These are phyloP conservation scores for Neodiprion pinetum DNA, from an alignment of 1,140 invertebrate species.

Conservation along the genomic window DNA sequence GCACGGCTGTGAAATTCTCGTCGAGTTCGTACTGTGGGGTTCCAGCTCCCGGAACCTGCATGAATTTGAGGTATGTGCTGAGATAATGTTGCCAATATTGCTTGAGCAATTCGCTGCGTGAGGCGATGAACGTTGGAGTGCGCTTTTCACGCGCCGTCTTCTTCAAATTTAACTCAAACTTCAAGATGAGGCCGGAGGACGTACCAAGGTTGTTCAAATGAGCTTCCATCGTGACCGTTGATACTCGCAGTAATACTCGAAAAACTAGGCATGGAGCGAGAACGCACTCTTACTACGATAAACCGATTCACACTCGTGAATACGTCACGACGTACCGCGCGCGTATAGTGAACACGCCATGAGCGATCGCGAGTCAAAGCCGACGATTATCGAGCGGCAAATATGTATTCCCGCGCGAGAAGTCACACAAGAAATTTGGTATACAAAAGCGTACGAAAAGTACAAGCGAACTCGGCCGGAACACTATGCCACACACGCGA, in stretches of 20 bases:
- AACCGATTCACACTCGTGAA: not conserved
- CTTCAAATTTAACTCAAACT: conserved; percentile 11
- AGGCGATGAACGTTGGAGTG: not conserved
- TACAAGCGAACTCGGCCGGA: too few relatives aligned
- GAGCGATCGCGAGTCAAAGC: too few relatives aligned
- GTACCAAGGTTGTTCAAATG: not conserved
- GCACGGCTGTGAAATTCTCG: not conserved
- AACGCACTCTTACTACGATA: not conserved
- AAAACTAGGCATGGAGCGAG: too few relatives aligned
- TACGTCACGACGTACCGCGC: conserved; percentile 11
- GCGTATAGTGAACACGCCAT: not conserved
- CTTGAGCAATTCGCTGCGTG: not conserved
- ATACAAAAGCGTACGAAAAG: too few relatives aligned
- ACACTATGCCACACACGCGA: too few relatives aligned
- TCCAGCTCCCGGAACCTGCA: not conserved
- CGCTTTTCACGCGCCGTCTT: conserved; percentile 5
- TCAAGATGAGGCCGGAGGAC: not conserved
- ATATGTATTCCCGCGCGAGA: too few relatives aligned
- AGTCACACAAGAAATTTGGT: too few relatives aligned
- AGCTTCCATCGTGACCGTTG: too few relatives aligned
- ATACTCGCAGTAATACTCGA: too few relatives aligned
- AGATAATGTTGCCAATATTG: conserved; percentile 10
- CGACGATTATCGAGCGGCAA: too few relatives aligned
- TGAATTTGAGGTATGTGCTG: not conserved
- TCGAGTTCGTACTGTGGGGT: not conserved